These are phyloP conservation scores for Chaitophorus viminalis DNA, from an alignment of 2,888 invertebrate species.

Conservation along the genomic window DNA sequence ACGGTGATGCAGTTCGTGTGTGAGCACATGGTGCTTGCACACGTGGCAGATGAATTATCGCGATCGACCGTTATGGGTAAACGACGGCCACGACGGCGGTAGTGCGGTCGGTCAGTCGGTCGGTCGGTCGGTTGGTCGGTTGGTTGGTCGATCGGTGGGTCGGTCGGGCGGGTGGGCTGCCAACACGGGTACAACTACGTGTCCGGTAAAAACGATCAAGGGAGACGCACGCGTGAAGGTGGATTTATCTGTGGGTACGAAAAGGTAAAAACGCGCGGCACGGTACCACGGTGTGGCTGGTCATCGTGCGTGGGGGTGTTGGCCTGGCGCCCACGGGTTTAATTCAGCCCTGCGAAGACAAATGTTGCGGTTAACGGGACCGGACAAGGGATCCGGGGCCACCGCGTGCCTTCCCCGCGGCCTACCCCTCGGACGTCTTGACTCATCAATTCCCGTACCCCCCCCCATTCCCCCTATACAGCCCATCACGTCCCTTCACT, in stretches of 20 bases:
- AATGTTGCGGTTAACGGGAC: conserved; percentile 60
- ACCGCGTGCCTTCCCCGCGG: not conserved
- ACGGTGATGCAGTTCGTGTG: too few species aligned
- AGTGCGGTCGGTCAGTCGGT: too few species aligned
- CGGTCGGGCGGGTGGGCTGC: too few species aligned
- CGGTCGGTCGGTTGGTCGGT: too few species aligned
- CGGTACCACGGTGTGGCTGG: too few species aligned
- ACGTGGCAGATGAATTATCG: not conserved
- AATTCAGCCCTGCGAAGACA: conserved; percentile 55
- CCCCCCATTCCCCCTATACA: too few species aligned
- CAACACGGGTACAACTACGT: not conserved
- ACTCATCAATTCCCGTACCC: conserved; percentile 59
- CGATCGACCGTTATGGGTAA: not conserved
- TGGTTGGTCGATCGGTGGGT: too few species aligned
- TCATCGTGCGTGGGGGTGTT: too few species aligned
- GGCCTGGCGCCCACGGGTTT: conserved; percentile 39
- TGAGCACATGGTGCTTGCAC: too few species aligned
- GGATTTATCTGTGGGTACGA: conserved; percentile 34
- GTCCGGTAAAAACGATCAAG: conserved; percentile 42
- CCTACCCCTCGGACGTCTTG: not conserved
- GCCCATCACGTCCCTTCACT: too few species aligned
- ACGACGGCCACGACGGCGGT: not conserved
- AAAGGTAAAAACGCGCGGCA: conserved; percentile 36
- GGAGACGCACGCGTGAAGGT: not conserved
- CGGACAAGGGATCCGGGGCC: conserved; percentile 45